Evolutionary conservation across 2,113 vertebrate genomes (phyloP).

Genomic region (Sceloporus undulatus): DNA sequence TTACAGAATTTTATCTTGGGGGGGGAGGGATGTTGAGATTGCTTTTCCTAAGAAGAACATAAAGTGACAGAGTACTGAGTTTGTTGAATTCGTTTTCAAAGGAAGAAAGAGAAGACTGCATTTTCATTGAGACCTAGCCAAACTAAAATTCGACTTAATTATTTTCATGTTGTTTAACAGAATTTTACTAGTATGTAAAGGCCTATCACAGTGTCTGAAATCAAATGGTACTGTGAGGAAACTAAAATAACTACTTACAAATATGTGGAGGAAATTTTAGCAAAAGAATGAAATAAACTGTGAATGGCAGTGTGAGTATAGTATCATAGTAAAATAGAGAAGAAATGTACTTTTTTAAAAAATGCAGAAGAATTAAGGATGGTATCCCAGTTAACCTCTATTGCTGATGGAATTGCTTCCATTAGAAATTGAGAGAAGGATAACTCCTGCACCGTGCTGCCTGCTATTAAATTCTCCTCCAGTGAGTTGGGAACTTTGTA

Average conservation of each 20-base stretch:
- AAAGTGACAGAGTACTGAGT: constrained; percentile 59
- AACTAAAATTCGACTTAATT: not conserved
- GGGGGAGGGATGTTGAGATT: constrained; percentile 43
- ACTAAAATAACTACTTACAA: constrained; percentile 63
- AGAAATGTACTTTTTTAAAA: constrained; percentile 40
- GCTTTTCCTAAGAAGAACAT: constrained; percentile 44
- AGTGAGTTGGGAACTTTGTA: not conserved
- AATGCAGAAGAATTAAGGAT: constrained; percentile 52
- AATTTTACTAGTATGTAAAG: constrained; percentile 37
- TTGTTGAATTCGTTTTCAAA: constrained; percentile 35
- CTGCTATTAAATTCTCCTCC: not conserved
- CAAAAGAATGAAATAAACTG: constrained; percentile 43
- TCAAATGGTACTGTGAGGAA: constrained; percentile 44
- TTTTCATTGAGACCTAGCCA: not conserved
- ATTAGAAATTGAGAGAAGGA: not conserved
- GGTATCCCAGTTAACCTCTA: not conserved
- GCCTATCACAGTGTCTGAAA: constrained; percentile 58
- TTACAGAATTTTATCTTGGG: constrained; percentile 51
- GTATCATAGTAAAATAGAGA: constrained; percentile 47
- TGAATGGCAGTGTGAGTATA: constrained; percentile 50
- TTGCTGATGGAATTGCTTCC: not conserved
- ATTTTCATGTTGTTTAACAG: constrained; percentile 46
- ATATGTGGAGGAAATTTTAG: constrained; percentile 54
- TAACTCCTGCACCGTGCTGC: not conserved
- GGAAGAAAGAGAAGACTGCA: not conserved